Evolutionary conservation across 2,797 vertebrate genomes (phyloP).

Genomic region (Prunella strophiata): DNA sequence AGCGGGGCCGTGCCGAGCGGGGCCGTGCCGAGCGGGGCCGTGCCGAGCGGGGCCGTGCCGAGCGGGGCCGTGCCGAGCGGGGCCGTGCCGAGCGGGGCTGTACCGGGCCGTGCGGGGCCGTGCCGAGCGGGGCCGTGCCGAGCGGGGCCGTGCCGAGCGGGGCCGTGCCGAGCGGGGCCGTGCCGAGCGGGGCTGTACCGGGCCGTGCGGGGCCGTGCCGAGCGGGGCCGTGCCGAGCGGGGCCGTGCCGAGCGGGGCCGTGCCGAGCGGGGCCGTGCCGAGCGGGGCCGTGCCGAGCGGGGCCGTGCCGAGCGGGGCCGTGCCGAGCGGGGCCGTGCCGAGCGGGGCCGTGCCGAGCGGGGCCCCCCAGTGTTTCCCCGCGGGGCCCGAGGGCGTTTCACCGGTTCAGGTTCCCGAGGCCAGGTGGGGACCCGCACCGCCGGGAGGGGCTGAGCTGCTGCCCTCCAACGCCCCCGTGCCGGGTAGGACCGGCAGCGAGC

Average conservation of each 20-base stretch:
- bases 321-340: neutral
- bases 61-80: no score
- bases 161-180: no score
- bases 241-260: neutral
- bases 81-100: no score
- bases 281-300: neutral
- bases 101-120: no score
- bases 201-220: neutral
- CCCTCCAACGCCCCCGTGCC: neutral
- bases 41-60: no score
- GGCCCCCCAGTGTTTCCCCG: no score
- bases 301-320: no score
- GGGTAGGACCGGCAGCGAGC: rapidly evolving
- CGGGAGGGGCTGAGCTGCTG: neutral
- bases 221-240: neutral
- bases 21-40: neutral
- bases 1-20: neutral
- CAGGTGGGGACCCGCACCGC: neutral
- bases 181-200: no score
- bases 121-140: no score
- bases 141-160: neutral
- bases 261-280: neutral
- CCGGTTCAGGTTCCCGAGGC: no score
- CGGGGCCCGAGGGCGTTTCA: neutral
- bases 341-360: neutral